Conservation (phyloP, 2,113 vertebrate genomes). For the Cryptotis parvus region DNA sequence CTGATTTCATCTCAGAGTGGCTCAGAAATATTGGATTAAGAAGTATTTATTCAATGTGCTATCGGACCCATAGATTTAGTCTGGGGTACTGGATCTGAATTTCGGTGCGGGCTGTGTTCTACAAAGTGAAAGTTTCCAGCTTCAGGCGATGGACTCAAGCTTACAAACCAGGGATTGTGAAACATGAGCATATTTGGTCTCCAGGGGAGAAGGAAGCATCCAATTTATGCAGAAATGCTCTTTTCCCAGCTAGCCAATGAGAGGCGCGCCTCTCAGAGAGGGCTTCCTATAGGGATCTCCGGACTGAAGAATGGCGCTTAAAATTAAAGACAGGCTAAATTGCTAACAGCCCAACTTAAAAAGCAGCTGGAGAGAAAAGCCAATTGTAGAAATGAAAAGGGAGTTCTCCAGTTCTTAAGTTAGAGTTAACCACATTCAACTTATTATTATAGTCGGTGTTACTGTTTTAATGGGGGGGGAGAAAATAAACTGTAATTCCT, state of each 20-base stretch:
- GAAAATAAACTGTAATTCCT: slow-evolving; percentile 63
- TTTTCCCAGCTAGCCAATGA: slow-evolving; percentile 78
- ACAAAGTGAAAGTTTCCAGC: slow-evolving; percentile 77
- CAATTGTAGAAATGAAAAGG: slow-evolving; percentile 62
- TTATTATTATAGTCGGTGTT: slow-evolving; percentile 37
- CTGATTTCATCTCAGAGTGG: slow-evolving; percentile 64
- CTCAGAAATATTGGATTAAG: slow-evolving; percentile 55
- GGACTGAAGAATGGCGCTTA: slow-evolving; percentile 65
- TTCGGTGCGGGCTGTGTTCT: slow-evolving; percentile 47
- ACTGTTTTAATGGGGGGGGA: background rate
- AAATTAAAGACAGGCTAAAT: slow-evolving; percentile 81
- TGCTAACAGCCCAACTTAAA: slow-evolving; percentile 70
- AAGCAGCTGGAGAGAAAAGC: slow-evolving; percentile 68
- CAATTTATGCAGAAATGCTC: slow-evolving; percentile 79
- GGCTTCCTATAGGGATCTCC: slow-evolving; percentile 73
- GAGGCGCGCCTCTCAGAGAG: slow-evolving; percentile 14
- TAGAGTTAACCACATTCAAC: slow-evolving; percentile 50
- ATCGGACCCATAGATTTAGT: background rate
- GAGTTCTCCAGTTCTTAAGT: slow-evolving; percentile 61
- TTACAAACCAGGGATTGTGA: slow-evolving; percentile 77
- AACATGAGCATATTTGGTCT: slow-evolving; percentile 76
- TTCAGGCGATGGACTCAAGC: slow-evolving; percentile 71
- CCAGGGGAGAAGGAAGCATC: slow-evolving; percentile 81
- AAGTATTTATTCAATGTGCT: slow-evolving; percentile 48
- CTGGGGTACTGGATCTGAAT: background rate